These are phyloP conservation scores for Poeciliopsis retropinna DNA, from an alignment of 2,113 vertebrate genomes.

Conservation along the genomic window DNA sequence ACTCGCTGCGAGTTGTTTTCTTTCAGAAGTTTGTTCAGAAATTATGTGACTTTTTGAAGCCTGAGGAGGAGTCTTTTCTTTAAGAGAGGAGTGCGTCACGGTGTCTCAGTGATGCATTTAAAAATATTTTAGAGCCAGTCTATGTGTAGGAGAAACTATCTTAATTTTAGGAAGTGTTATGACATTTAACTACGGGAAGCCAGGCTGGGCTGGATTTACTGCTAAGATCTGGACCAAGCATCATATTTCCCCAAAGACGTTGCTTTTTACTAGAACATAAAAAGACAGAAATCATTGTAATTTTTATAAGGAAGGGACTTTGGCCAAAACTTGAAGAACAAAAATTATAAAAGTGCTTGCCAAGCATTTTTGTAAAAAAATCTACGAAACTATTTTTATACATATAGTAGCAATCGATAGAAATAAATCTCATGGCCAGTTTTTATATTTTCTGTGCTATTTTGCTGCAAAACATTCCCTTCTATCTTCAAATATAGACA, in stretches of 20 bases:
- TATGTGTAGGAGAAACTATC: too few relatives aligned
- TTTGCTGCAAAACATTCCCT: too few relatives aligned
- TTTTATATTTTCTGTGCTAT: not conserved
- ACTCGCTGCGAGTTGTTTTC: conserved; percentile 23
- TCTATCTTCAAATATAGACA: too few relatives aligned
- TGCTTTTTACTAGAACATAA: not conserved
- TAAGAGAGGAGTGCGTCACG: conserved; percentile 59
- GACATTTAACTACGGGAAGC: too few relatives aligned
- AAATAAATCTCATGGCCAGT: not conserved
- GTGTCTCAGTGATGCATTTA: conserved; percentile 37
- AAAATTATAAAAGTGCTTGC: not conserved
- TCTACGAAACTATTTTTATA: not conserved
- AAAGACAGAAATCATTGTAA: not conserved
- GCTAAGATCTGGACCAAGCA: not conserved
- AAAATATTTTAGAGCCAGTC: conserved; percentile 36
- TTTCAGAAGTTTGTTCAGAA: conserved; percentile 54
- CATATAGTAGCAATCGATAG: too few relatives aligned
- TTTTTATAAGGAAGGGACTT: not conserved
- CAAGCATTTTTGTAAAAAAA: not conserved
- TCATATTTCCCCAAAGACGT: not conserved
- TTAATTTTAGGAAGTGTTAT: too few relatives aligned
- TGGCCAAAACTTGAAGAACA: not conserved
- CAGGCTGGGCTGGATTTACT: not conserved
- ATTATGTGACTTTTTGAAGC: conserved; percentile 29
- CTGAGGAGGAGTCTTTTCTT: conserved; percentile 34